Evolutionary conservation across 2,113 vertebrate genomes (phyloP).

Genomic region (Meriones unguiculatus): DNA sequence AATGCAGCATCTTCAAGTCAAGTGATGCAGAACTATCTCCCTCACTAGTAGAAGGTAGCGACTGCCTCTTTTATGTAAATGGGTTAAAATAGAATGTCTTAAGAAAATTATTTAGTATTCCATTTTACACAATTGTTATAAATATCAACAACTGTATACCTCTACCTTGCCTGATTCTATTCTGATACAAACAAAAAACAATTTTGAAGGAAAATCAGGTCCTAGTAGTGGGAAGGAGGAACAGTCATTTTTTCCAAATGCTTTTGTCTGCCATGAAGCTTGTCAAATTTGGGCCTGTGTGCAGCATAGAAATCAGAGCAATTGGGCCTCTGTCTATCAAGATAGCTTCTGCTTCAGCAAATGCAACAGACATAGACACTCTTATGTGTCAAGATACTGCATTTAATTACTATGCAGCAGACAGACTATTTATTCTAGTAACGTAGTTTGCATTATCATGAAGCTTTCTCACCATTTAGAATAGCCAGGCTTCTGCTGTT

Average conservation of each 20-base stretch:
- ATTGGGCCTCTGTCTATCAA: neutral
- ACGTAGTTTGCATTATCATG: constrained; percentile 53
- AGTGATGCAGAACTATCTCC: neutral
- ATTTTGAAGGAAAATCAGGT: neutral
- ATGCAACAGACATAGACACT: constrained; percentile 21
- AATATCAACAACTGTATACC: neutral
- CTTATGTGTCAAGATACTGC: neutral
- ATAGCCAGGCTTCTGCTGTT: constrained; percentile 40
- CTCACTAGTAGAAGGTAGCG: neutral
- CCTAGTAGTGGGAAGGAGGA: neutral
- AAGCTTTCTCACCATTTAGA: constrained; percentile 64
- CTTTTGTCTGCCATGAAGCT: neutral
- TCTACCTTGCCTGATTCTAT: neutral
- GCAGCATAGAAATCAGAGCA: constrained; percentile 9
- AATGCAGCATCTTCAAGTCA: neutral
- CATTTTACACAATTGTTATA: neutral
- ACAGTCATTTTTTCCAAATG: neutral
- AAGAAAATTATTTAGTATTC: neutral
- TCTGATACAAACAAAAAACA: neutral
- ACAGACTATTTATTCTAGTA: constrained; percentile 59
- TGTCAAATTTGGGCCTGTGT: neutral
- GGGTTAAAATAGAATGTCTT: neutral
- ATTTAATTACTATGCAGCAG: constrained; percentile 52
- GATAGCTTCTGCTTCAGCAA: neutral
- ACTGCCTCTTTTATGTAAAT: neutral